phyloP scores from a whole-genome alignment of 2,113 vertebrate genomes.

The Thomomys bottae region DNA sequence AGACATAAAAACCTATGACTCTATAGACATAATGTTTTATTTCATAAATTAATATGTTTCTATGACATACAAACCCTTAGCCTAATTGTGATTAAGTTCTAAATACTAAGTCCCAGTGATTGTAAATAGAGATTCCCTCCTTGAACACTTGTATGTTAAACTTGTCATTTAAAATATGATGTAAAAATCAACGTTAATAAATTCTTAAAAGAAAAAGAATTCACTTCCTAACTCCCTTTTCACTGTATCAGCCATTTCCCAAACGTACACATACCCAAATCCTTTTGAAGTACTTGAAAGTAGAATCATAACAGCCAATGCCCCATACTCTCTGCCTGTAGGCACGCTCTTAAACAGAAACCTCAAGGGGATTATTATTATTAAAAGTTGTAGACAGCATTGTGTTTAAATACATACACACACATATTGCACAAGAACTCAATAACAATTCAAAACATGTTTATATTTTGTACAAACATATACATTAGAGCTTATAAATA shows the following conservation, averaged over 20 bases:
- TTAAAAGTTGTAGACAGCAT: slow-evolving; percentile 23
- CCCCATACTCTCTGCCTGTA: slow-evolving; percentile 55
- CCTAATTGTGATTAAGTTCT: no score
- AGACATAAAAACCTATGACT: no score
- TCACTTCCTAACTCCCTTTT: not conserved
- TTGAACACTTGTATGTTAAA: no score
- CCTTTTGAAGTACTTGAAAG: slow-evolving; percentile 63
- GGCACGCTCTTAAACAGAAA: slow-evolving; percentile 65
- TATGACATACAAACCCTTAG: no score
- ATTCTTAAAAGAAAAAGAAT: no score
- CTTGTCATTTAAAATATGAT: no score
- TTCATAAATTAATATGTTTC: no score
- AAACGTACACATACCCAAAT: not conserved
- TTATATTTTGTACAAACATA: not conserved
- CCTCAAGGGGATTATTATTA: slow-evolving; percentile 31
- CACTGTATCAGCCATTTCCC: not conserved
- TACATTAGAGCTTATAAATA: slow-evolving; percentile 18
- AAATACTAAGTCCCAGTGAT: no score
- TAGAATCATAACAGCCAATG: slow-evolving; percentile 44
- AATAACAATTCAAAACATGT: not conserved
- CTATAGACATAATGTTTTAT: no score
- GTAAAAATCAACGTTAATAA: no score
- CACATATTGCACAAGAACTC: not conserved
- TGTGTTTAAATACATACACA: not conserved
- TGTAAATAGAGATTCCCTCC: no score